Evolutionary conservation across 35 echinoderm and acorn worm species (phyloP).

Genomic region (Apostichopus californicus): DNA sequence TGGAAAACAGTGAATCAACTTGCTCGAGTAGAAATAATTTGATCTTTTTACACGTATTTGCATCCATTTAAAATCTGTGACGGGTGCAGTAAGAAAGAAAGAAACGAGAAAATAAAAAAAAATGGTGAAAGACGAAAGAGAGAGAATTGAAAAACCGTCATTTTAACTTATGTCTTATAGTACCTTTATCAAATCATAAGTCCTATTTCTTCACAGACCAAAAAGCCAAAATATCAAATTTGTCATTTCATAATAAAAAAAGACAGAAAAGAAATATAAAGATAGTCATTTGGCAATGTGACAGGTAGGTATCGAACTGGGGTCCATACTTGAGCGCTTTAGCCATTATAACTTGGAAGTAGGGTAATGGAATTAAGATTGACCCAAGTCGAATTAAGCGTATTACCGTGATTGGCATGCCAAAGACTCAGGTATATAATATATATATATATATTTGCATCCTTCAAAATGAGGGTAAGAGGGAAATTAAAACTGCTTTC

Average conservation of each 20-base stretch:
- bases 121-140: too few relatives aligned
- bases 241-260: constrained; percentile 38
- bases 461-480: constrained; percentile 17
- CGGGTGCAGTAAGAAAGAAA: neutral
- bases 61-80: constrained; percentile 54
- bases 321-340: constrained; percentile 30
- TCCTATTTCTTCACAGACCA: constrained; percentile 44
- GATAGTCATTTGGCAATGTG: constrained; percentile 20
- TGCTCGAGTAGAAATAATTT: constrained; percentile 42
- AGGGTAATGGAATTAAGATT: constrained; percentile 49
- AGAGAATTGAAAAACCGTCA: neutral
- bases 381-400: constrained; percentile 40
- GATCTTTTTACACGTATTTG: constrained; percentile 54
- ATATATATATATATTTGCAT: too few relatives aligned
- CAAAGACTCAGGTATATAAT: constrained; percentile 27
- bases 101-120: neutral
- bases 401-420: constrained; percentile 36
- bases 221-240: constrained; percentile 54
- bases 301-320: constrained; percentile 29
- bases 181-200: constrained; percentile 46
- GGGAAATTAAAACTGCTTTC: neutral
- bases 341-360: constrained; percentile 19
- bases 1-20: constrained; percentile 50
- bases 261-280: neutral
- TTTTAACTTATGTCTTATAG: constrained; percentile 4